Evolutionary conservation across 2,113 vertebrate genomes (phyloP).

Genomic region (Empidonax traillii): DNA sequence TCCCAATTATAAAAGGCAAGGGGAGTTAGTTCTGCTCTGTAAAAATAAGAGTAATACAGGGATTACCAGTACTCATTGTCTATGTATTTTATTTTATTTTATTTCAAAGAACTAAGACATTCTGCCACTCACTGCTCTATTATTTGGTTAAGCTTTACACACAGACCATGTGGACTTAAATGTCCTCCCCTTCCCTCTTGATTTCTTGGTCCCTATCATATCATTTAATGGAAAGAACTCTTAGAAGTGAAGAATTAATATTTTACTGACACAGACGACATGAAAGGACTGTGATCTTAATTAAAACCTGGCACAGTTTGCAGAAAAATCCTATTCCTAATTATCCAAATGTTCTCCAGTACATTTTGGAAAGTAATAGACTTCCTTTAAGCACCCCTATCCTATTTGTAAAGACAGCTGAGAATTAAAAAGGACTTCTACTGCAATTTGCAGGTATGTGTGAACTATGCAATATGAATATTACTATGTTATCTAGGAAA

Average conservation of each 20-base stretch:
- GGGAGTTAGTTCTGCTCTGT: not conserved
- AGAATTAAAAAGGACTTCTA: not conserved
- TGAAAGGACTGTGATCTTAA: not conserved
- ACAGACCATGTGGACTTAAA: not conserved
- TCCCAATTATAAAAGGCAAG: not conserved
- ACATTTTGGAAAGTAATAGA: not conserved
- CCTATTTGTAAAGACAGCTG: not conserved
- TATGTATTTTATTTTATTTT: not conserved
- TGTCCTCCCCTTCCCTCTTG: not conserved
- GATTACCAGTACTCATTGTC: not conserved
- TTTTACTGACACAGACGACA: not conserved
- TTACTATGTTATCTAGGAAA: not conserved
- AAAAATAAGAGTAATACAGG: not conserved
- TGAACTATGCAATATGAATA: not conserved
- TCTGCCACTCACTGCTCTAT: rapidly evolving
- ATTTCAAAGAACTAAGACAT: not conserved
- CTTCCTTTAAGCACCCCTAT: not conserved
- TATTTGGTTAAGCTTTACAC: not conserved
- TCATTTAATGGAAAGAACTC: not conserved
- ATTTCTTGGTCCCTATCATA: rapidly evolving
- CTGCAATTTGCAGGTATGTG: not conserved
- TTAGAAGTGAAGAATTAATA: not conserved
- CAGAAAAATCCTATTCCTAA: not conserved
- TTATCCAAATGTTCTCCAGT: not conserved
- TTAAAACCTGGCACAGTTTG: not conserved